Base-by-base conservation (phyloP, 2,888 invertebrate genomes). In the Pyrochroa serraticornis region DNA sequence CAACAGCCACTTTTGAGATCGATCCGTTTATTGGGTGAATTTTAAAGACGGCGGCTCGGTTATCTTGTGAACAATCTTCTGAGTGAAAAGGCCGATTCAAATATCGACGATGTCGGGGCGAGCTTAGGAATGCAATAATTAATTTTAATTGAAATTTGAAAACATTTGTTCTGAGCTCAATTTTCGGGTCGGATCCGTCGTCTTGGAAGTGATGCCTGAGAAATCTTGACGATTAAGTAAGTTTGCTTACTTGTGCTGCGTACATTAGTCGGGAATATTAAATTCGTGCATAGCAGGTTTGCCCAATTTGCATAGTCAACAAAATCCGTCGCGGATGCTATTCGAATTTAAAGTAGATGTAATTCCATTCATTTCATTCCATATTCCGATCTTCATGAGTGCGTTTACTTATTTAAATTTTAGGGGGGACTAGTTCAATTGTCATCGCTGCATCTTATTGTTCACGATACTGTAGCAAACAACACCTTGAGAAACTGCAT, bases 291-390 rank as follows among this genome's bases (percentile, higher is more conserved):
- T 55, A 34, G 50, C 58, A 58, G 58, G 46, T 54, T 54, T 42
- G 34, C 44, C 43, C 31, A 59, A 60, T 60, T 55, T 60, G 55
- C 60, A 60, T 60, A 60, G 60, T 60, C 60, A 60, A 60, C 60
- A 60, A 47, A 56, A 56, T 55, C 55, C 46, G 22, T 31, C 42
- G 42, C 37, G 45, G 31, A 55, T 56, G 47, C 55, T 44, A 46
- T 55, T 43, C 51, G 60, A 60, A 56, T 60, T 60, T 60, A 50
- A 60, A 60, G 51, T 48, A 60, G 60, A 46, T 60, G 60, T 60
- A 60, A 60, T 60, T 56, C 59, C 55, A 44, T 51, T 60, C 47
- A 55, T 60, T 59, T 51, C 60, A 51, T 50, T 51, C 38, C 43
- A 51, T 34, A 59, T 54, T 54, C 49, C 36, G 54, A 49, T 48